Evolutionary conservation across 2,113 vertebrate genomes (phyloP), one percentile per base, ranked within the genome.

Genomic region (Chaetura pelagica): DNA sequence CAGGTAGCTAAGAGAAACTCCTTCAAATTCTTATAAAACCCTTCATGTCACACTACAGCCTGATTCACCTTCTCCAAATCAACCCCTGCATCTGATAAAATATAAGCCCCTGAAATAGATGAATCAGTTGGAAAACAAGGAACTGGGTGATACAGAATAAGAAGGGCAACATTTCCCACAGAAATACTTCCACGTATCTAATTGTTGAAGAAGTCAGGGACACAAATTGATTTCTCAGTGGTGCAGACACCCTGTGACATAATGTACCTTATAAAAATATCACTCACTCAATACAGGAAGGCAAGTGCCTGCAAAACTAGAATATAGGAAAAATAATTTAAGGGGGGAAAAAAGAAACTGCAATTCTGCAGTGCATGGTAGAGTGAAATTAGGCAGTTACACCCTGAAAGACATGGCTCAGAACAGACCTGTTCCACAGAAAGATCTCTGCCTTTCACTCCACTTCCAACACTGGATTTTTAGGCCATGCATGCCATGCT

Each of bases 381-480:
- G 63, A 93, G 58, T 72, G 55, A 87, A 92, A 14, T 18, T 19
- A 61, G 67, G 90, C 69, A 96, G 68, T 92, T 78, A 83, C 26
- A 77, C 83, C 89, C 75, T 62, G 54, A 80, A 90, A 76, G 24
- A 49, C 84, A 48, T 15, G 14, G 48, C 73, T 93, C 20, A 6
- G 90, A 90, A 49, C 58, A 83, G 63, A 62, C 10, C 0, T 29
- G 64, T 3, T 57, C 81, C 63, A 74, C 73, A 69, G 68, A 38
- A 3, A 27, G 48, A 35, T 22, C 40, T 68, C 83, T 66, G 9
- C 9, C 14, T 87, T 78, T 69, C 32, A 32, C 76, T 62, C 79
- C 46, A 77, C 46, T 66, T 84, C 77, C 59, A 69, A 64, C 3
- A 59, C 4, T 10, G 7, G 46, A 22, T 32, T 78, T 75, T 94